A percentile compares a stretch with the other conserved stretches of the same genome.
Evolutionary conservation across 2,113 vertebrate genomes (phyloP).

Genomic region (Syngnathus typhle): DNA sequence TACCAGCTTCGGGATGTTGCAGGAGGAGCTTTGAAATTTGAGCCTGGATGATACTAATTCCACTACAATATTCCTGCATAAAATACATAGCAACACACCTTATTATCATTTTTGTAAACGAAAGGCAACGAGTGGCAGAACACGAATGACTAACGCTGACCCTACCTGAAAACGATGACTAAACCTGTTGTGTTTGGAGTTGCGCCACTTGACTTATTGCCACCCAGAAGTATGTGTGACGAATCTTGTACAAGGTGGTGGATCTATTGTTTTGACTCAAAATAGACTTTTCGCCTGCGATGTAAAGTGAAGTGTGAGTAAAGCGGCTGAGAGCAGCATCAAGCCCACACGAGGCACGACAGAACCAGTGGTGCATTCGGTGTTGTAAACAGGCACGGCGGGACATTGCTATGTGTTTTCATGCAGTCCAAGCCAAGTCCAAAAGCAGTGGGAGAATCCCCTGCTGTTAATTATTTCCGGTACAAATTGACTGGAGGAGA

Average conservation of each 20-base stretch:
- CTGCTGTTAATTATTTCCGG: conserved; percentile 62
- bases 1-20: not conserved
- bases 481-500: conserved; percentile 54
- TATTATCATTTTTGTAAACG: not conserved
- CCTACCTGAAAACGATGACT: no score
- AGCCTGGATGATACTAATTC: conserved; percentile 3
- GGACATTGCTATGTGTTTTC: conserved; percentile 26
- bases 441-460: conserved; percentile 41
- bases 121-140: not conserved
- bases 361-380: not conserved
- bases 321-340: conserved; percentile 23
- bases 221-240: not conserved
- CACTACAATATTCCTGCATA: not conserved
- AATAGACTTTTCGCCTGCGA: conserved; percentile 16
- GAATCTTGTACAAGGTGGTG: not conserved
- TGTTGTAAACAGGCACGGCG: conserved; percentile 14
- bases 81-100: not conserved
- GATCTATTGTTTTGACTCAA: conserved; percentile 5
- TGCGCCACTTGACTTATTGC: not conserved
- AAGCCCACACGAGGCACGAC: conserved; percentile 12
- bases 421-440: conserved; percentile 31
- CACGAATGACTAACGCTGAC: no score
- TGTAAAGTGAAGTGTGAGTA: conserved; percentile 6
- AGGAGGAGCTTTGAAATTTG: conserved; percentile 14
- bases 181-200: no score